These are phyloP conservation scores for Corythornis madagascariensis DNA, from an alignment of 2,113 vertebrate genomes.

Conservation along the genomic window DNA sequence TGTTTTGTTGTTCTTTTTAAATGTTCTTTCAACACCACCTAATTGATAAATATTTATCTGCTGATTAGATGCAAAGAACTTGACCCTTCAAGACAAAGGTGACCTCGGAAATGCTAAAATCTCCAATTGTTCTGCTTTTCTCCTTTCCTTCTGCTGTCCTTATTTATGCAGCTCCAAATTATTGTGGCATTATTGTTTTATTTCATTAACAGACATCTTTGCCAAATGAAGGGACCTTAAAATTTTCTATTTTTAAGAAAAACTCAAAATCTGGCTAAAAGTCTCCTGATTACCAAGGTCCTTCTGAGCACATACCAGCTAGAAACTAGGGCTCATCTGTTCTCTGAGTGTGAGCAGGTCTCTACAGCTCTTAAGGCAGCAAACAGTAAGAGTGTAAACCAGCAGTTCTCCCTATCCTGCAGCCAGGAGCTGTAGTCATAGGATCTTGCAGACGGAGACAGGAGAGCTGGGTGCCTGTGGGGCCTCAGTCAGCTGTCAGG, in stretches of 20 bases:
- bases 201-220: neutral
- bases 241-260: neutral
- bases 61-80: neutral
- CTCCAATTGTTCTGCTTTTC: neutral
- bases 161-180: neutral
- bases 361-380: neutral
- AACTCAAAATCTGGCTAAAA: neutral
- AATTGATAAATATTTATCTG: slow-evolving; percentile 12
- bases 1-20: neutral
- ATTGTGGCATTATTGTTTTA: neutral
- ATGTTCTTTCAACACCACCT: slow-evolving; percentile 24
- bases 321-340: neutral
- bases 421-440: neutral
- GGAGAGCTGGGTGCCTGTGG: neutral
- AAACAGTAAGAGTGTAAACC: neutral
- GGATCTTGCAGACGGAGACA: neutral
- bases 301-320: neutral
- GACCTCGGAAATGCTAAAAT: neutral
- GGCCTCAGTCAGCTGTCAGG: neutral
- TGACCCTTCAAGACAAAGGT: neutral
- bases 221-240: neutral
- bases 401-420: neutral
- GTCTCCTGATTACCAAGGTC: neutral
- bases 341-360: neutral
- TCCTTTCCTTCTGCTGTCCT: neutral